Percentiles rank a stretch among this genome's conserved stretches.
Conservation (phyloP, 2,113 vertebrate species). For the Pseudonaja textilis region DNA sequence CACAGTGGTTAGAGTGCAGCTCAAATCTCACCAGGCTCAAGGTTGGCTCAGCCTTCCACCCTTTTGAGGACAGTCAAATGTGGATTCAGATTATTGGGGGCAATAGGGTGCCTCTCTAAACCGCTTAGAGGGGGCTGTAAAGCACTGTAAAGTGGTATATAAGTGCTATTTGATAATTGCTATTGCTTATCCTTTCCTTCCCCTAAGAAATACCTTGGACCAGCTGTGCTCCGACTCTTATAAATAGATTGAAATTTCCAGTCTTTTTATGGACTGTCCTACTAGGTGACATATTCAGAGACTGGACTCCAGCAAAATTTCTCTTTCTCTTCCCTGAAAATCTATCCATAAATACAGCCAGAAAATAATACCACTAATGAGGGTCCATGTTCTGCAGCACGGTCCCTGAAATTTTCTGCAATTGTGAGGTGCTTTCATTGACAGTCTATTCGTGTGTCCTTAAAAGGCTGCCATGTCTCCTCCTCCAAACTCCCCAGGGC, state of each 20-base stretch:
- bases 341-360: neutral
- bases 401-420: rapidly evolving
- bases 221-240: neutral
- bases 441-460: neutral
- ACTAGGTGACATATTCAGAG: neutral
- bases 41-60: too few species aligned
- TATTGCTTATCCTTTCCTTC: neutral
- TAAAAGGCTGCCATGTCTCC: neutral
- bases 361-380: neutral
- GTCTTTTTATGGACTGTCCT: neutral
- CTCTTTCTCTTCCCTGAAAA: neutral
- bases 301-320: neutral
- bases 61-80: too few species aligned
- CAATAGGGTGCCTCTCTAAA: too few species aligned
- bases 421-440: neutral
- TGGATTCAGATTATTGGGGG: too few species aligned
- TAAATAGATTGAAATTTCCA: neutral
- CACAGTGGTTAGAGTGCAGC: too few species aligned
- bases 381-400: neutral
- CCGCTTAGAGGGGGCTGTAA: too few species aligned
- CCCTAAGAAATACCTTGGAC: neutral
- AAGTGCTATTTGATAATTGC: too few species aligned
- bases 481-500: neutral
- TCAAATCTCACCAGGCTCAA: too few species aligned
- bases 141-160: too few species aligned